Conservation (phyloP, 2,113 vertebrate genomes). For the Myrmecobius fasciatus region DNA sequence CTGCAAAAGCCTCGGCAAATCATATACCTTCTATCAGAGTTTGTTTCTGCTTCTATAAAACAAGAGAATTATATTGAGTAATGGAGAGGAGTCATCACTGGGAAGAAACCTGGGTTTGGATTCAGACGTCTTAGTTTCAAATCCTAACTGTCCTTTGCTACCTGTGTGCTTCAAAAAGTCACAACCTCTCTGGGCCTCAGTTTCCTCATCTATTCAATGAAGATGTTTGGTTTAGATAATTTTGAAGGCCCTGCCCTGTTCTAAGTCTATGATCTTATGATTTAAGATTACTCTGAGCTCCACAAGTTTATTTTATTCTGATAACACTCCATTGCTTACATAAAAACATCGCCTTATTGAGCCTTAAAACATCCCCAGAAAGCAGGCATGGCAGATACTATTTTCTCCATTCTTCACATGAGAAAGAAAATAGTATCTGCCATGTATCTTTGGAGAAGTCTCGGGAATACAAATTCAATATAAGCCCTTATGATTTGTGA, state of each 20-base stretch:
- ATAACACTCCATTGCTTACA: not conserved
- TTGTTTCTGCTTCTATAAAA: not conserved
- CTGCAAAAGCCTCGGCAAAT: too few species aligned
- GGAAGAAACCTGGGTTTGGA: not conserved
- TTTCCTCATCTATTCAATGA: not conserved
- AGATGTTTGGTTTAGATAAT: not conserved
- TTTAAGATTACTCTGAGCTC: not conserved
- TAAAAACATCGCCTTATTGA: not conserved
- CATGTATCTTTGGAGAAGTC: too few species aligned
- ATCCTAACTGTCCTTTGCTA: not conserved
- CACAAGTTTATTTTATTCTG: not conserved
- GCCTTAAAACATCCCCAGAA: too few species aligned
- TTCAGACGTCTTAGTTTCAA: not conserved
- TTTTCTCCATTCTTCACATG: not conserved
- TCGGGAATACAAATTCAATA: too few species aligned
- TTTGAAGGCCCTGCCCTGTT: not conserved
- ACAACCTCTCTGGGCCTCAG: not conserved
- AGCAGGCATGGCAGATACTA: not conserved
- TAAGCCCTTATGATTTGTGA: too few species aligned
- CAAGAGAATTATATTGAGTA: not conserved
- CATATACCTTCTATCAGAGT: not conserved
- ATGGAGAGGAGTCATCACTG: not conserved
- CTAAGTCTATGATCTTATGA: too few species aligned
- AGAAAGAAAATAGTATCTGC: not conserved
- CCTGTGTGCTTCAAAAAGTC: not conserved